These are phyloP conservation scores for Oryzias melastigma DNA, from an alignment of 2,113 vertebrate genomes.

Conservation along the genomic window DNA sequence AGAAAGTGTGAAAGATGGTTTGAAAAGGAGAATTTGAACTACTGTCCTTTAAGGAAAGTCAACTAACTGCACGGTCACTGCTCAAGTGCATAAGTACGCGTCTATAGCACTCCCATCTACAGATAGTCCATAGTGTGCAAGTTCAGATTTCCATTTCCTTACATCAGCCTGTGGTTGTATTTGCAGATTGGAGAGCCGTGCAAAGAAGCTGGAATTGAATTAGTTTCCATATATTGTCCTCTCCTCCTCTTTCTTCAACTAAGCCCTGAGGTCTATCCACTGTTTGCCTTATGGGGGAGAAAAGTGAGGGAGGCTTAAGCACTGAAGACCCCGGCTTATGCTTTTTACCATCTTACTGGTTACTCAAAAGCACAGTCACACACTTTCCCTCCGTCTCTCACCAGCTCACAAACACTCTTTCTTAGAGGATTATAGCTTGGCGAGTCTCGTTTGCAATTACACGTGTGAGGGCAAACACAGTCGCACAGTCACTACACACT, in stretches of 20 bases:
- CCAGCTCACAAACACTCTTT: neutral
- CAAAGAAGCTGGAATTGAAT: constrained; percentile 73
- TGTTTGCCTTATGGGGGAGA: constrained; percentile 72
- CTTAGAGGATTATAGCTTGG: constrained; percentile 34
- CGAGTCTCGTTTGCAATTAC: constrained; percentile 30
- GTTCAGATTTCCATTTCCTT: constrained; percentile 67
- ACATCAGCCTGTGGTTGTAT: constrained; percentile 64
- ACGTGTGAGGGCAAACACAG: constrained; percentile 26
- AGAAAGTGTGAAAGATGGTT: constrained; percentile 26
- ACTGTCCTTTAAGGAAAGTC: constrained; percentile 19
- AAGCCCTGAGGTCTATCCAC: constrained; percentile 72
- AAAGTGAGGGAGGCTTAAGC: constrained; percentile 66
- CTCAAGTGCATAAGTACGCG: constrained; percentile 49
- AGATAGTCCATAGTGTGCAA: constrained; percentile 44
- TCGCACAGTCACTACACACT: constrained; percentile 31
- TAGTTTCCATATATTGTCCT: constrained; percentile 78
- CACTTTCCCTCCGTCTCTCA: constrained; percentile 16
- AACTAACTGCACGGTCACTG: constrained; percentile 36
- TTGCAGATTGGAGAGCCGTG: constrained; percentile 60
- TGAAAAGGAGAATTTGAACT: constrained; percentile 28
- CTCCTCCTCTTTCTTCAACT: constrained; percentile 60
- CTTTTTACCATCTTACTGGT: constrained; percentile 58
- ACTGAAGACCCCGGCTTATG: constrained; percentile 63
- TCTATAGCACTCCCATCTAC: constrained; percentile 57
- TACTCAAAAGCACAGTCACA: constrained; percentile 39